Evolutionary conservation across 64 coral and sea anemone species (phyloP).

Genomic region (Montipora efflorescens): DNA sequence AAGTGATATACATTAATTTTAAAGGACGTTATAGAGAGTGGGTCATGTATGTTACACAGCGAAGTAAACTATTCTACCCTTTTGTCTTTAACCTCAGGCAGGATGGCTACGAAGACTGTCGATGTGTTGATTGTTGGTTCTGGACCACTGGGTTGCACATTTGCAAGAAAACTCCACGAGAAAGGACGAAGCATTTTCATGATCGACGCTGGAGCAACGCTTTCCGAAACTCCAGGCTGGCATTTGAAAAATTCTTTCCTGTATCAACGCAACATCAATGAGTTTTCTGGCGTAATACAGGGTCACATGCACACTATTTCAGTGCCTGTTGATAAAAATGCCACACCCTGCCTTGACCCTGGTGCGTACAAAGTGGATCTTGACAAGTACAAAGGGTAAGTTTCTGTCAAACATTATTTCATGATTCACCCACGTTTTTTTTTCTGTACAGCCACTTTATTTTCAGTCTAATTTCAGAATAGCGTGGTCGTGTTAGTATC

Average conservation of each 20-base stretch:
- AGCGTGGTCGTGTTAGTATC: too few species aligned
- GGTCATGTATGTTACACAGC: too few species aligned
- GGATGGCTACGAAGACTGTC: neutral
- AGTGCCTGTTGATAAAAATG: constrained; percentile 15
- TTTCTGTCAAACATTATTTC: neutral
- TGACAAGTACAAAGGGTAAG: constrained; percentile 42
- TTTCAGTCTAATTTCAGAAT: too few species aligned
- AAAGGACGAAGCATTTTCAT: neutral
- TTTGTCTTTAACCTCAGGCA: too few species aligned
- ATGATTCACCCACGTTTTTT: too few species aligned
- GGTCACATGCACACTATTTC: constrained; percentile 29
- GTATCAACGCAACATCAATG: constrained; percentile 28
- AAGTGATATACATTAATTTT: too few species aligned
- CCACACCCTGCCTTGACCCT: constrained; percentile 14
- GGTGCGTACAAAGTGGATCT: constrained; percentile 14
- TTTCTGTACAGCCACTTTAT: too few species aligned
- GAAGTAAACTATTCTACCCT: too few species aligned
- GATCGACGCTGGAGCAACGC: neutral
- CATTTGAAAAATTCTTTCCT: constrained; percentile 48
- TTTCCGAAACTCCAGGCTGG: neutral
- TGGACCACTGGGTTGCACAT: neutral
- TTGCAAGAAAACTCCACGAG: neutral
- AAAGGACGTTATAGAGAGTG: too few species aligned
- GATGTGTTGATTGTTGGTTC: neutral
- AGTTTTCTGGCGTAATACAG: constrained; percentile 36